These are phyloP conservation scores for Carassius carassius DNA, from an alignment of 2,113 vertebrate species.

Conservation along the genomic window DNA sequence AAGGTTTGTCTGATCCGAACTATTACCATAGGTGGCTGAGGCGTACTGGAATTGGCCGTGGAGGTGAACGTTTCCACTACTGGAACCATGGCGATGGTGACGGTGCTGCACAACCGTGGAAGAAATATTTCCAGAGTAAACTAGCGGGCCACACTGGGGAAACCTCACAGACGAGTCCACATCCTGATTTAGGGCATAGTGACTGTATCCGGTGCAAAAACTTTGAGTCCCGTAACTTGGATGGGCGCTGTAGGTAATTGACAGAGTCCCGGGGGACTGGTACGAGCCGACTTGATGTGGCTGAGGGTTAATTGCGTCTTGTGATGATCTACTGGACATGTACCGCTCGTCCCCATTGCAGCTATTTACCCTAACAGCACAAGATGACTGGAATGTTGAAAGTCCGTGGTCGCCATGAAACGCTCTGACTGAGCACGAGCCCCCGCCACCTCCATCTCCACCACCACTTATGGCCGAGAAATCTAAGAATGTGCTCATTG, in stretches of 20 bases:
- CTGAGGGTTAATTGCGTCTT: conserved; percentile 79
- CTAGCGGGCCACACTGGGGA: conserved; percentile 84
- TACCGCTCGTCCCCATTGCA: conserved; percentile 90
- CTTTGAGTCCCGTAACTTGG: conserved; percentile 85
- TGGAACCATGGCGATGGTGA: conserved; percentile 81
- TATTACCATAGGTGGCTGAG: conserved; percentile 84
- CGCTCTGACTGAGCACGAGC: conserved; percentile 85
- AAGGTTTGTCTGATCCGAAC: conserved; percentile 84
- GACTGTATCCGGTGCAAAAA: conserved; percentile 86
- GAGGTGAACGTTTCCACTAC: conserved; percentile 79
- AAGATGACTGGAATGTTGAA: conserved; percentile 92
- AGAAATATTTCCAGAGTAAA: conserved; percentile 91
- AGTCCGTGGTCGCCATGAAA: conserved; percentile 92
- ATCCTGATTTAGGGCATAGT: conserved; percentile 90
- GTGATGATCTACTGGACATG: conserved; percentile 84
- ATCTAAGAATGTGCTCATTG: conserved; percentile 97
- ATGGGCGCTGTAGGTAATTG: conserved; percentile 85
- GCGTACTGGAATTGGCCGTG: conserved; percentile 83
- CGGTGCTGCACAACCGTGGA: conserved; percentile 82
- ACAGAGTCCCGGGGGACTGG: conserved; percentile 81
- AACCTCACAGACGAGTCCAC: conserved; percentile 85
- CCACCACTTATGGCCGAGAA: conserved; percentile 88
- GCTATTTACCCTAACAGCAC: conserved; percentile 86
- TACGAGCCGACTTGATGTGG: conserved; percentile 82
- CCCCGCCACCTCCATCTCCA: conserved; percentile 79